phyloP scores from a whole-genome alignment of 2,888 invertebrate genomes.

The Chromoteleia sp. region DNA sequence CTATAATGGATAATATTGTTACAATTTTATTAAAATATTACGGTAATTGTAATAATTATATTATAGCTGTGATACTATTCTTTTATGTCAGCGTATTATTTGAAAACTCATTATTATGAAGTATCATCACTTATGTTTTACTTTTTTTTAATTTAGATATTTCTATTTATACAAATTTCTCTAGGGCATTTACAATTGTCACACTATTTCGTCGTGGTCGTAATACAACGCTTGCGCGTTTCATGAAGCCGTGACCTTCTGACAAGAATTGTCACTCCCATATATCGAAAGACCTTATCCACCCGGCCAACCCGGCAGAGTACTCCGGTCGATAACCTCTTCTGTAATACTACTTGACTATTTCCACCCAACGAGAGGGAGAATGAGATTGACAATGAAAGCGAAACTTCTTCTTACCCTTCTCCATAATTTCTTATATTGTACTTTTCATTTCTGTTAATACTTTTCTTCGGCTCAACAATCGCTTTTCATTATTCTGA shows the following conservation, averaged over 20 bases:
- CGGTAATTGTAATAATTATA: no score
- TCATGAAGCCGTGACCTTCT: slow-evolving; percentile 47
- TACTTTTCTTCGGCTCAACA: background rate
- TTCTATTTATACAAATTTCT: no score
- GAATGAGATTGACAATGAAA: slow-evolving; percentile 34
- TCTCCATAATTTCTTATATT: slow-evolving; percentile 3
- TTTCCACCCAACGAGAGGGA: slow-evolving; percentile 28
- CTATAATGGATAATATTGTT: no score
- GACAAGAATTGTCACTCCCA: slow-evolving; percentile 52
- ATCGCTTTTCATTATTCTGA: background rate
- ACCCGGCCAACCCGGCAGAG: slow-evolving; percentile 28
- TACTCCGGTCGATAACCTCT: slow-evolving; percentile 60
- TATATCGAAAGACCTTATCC: slow-evolving; percentile 47
- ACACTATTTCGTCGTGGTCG: slow-evolving; percentile 21
- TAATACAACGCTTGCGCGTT: slow-evolving; percentile 38
- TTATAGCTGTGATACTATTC: no score
- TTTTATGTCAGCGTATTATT: no score
- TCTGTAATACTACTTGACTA: slow-evolving; percentile 17
- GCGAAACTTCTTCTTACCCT: slow-evolving; percentile 23
- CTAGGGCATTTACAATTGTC: slow-evolving; percentile 6
- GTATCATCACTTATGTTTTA: no score
- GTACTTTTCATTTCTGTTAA: background rate
- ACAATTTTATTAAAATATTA: no score
- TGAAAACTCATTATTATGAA: no score
- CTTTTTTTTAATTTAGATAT: no score